These are phyloP conservation scores for Kryptopterus vitreolus DNA, from an alignment of 2,797 vertebrate species.

Conservation along the genomic window DNA sequence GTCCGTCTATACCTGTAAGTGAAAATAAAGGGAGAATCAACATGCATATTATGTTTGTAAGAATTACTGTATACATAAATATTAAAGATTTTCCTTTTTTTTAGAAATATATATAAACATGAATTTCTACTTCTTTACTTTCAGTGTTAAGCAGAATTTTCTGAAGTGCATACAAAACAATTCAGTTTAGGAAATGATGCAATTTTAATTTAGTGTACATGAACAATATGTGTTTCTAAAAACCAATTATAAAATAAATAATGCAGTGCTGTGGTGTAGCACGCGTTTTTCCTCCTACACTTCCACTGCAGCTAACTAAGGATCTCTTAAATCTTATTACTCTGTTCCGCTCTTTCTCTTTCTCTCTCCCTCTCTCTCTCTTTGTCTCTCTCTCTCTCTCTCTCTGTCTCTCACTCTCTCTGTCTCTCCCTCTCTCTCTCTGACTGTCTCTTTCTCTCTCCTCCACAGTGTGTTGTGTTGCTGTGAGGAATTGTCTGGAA, in stretches of 20 bases:
- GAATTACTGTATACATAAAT: not conserved
- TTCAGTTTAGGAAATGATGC: not conserved
- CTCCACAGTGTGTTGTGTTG: conserved; percentile 70
- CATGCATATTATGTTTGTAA: not conserved
- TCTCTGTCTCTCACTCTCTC: not conserved
- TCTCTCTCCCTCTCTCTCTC: not conserved
- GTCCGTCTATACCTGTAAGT: not conserved
- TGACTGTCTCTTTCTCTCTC: not conserved
- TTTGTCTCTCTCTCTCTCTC: not conserved
- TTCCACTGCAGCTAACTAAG: conserved; percentile 6
- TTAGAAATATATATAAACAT: not conserved
- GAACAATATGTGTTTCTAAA: not conserved
- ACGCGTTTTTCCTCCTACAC: not conserved
- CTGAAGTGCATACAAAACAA: not conserved
- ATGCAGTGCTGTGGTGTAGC: not conserved
- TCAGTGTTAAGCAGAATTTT: not conserved
- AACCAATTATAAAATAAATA: not conserved
- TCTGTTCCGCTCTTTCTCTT: no score
- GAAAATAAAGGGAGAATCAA: not conserved
- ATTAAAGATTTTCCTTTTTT: not conserved
- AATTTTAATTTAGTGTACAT: not conserved
- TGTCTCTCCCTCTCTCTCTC: not conserved
- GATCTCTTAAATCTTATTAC: not conserved
- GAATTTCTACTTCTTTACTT: not conserved
- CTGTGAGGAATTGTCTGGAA: conserved; percentile 94